Percentiles rank a stretch among this genome's conserved stretches.
These are phyloP conservation scores for Passer montanus DNA, from an alignment of 2,113 vertebrate species.

Conservation along the genomic window DNA sequence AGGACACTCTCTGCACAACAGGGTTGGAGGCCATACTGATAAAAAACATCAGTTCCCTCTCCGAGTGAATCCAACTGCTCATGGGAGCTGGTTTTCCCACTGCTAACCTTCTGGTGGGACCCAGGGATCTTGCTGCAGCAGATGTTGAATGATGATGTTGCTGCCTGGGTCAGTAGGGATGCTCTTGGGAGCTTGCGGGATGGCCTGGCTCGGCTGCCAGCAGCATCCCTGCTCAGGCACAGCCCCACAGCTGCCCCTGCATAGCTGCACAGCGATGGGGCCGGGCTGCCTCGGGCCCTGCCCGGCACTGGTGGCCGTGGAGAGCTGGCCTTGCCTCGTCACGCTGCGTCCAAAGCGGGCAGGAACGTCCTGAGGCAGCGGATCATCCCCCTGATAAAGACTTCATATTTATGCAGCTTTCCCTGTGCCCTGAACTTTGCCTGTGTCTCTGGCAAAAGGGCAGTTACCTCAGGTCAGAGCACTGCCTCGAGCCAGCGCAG, in stretches of 20 bases:
- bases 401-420: slow-evolving; percentile 71
- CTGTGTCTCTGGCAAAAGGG: slow-evolving; percentile 68
- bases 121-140: not conserved
- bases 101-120: not conserved
- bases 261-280: not conserved
- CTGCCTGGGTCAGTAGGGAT: not conserved
- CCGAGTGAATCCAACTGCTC: not conserved
- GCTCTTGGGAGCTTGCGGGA: not conserved
- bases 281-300: not conserved
- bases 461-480: slow-evolving; percentile 76
- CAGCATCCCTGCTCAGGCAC: not conserved
- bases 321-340: not conserved
- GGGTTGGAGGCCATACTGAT: accelerated
- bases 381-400: not conserved
- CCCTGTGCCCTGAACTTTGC: slow-evolving; percentile 46
- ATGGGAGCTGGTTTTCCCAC: not conserved
- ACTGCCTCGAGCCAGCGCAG: slow-evolving; percentile 65
- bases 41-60: not conserved
- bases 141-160: not conserved
- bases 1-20: not conserved
- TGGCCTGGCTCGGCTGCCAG: accelerated
- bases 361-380: not conserved
- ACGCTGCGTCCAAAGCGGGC: not conserved
- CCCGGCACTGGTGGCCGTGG: not conserved
- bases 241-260: not conserved